Conservation (phyloP, 2,888 invertebrate genomes). For the Trichacis sp. region DNA sequence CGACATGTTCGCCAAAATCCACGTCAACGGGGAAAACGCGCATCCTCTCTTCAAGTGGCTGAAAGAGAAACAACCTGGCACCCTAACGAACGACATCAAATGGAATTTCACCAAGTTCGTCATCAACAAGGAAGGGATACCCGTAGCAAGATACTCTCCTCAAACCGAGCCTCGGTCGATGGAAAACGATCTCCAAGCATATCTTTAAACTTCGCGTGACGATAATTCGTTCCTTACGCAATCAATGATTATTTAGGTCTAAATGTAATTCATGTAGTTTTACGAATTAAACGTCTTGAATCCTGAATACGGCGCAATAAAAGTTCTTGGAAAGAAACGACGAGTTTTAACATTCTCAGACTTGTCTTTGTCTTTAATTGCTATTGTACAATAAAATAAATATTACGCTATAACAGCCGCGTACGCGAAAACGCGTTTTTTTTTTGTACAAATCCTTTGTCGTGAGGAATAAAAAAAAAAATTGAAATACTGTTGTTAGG, state of each 20-base stretch:
- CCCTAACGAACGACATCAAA: conserved; percentile 77
- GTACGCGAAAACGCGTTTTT: conserved; percentile 31
- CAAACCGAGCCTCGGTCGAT: conserved; percentile 70
- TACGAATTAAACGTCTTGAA: too few species aligned
- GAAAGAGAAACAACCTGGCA: conserved; percentile 58
- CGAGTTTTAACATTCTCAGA: not conserved
- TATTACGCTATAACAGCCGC: conserved; percentile 57
- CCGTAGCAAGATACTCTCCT: conserved; percentile 75
- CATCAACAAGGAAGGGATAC: conserved; percentile 77
- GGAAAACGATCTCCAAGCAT: conserved; percentile 69
- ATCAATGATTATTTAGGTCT: too few species aligned
- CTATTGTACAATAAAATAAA: conserved; percentile 58
- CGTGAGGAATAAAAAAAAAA: too few species aligned
- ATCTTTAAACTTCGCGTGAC: too few species aligned
- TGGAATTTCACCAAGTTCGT: conserved; percentile 91
- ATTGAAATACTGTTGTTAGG: too few species aligned
- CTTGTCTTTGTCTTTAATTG: conserved; percentile 1
- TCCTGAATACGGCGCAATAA: too few species aligned
- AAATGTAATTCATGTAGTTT: too few species aligned
- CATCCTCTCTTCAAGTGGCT: conserved; percentile 69
- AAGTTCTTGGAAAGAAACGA: too few species aligned
- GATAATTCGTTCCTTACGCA: too few species aligned
- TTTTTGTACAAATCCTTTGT: not conserved
- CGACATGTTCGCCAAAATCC: conserved; percentile 65
- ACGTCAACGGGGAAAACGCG: conserved; percentile 67